phyloP scores from a whole-genome alignment of 2,113 vertebrate species.

The Xenotilapia caudafasciata region DNA sequence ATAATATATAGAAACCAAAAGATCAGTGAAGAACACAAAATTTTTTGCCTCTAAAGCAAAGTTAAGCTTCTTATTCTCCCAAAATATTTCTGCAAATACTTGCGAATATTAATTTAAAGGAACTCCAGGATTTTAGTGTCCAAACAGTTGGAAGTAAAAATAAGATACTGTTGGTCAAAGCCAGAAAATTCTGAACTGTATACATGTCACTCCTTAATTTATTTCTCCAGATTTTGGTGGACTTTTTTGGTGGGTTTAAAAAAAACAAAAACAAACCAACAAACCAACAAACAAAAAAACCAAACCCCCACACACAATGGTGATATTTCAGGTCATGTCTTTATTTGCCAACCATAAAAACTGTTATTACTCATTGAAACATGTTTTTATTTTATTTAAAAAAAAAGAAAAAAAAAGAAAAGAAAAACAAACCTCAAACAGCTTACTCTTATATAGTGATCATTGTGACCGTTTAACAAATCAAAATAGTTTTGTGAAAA shows the following conservation, averaged over 20 bases:
- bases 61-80: neutral
- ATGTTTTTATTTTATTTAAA: neutral
- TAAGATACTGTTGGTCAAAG: neutral
- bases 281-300: accelerated
- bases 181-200: neutral
- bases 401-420: neutral
- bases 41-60: neutral
- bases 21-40: neutral
- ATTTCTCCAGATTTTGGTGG: neutral
- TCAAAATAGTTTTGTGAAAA: neutral
- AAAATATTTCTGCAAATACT: neutral
- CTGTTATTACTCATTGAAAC: neutral
- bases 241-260: neutral
- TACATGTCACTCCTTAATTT: neutral
- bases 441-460: neutral
- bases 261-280: neutral
- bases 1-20: neutral
- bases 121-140: neutral
- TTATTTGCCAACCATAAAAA: neutral
- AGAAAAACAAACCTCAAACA: neutral
- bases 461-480: neutral
- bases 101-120: neutral
- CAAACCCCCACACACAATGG: too few relatives aligned
- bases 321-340: neutral
- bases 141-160: neutral